A percentile compares a stretch with the other conserved stretches of the same genome.
Conservation (phyloP, 1,140 invertebrate species). For the Matsumurasca onukii region DNA sequence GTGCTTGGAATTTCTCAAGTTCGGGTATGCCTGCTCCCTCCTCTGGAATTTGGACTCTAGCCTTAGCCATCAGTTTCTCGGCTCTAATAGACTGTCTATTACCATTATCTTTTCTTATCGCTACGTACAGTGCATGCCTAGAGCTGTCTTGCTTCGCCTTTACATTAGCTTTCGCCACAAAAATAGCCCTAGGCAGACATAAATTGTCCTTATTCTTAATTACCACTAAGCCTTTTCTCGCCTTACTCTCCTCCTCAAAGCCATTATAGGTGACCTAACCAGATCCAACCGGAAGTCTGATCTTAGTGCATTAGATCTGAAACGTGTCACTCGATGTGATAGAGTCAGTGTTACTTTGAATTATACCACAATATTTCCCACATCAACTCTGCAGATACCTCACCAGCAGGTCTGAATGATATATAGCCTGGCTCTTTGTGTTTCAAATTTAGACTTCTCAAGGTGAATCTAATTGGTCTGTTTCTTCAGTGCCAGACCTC, state of each 20-base stretch:
- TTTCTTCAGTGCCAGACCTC: too few species aligned
- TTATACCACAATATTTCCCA: constrained; percentile 12
- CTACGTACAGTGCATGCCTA: neutral
- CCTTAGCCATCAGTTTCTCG: neutral
- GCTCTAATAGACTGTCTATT: neutral
- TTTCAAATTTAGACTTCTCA: constrained; percentile 23
- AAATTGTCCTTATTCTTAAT: too few species aligned
- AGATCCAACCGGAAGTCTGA: neutral
- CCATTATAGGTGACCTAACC: neutral
- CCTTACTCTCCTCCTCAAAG: too few species aligned
- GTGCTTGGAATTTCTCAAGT: too few species aligned
- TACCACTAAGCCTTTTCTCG: too few species aligned
- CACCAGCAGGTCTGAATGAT: too few species aligned
- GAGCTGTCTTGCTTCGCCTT: neutral
- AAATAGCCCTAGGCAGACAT: too few species aligned
- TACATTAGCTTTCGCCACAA: too few species aligned
- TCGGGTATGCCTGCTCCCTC: constrained; percentile 15
- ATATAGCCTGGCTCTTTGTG: constrained; percentile 14
- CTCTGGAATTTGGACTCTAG: constrained; percentile 8
- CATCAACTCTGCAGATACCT: neutral
- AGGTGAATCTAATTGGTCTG: constrained; percentile 7
- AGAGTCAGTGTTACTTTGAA: constrained; percentile 17
- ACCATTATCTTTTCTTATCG: neutral
- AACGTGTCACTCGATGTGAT: constrained; percentile 7
- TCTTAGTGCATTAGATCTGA: neutral